Evolutionary conservation across 2,113 vertebrate genomes (phyloP).

Genomic region (Sarotherodon lohbergeri): DNA sequence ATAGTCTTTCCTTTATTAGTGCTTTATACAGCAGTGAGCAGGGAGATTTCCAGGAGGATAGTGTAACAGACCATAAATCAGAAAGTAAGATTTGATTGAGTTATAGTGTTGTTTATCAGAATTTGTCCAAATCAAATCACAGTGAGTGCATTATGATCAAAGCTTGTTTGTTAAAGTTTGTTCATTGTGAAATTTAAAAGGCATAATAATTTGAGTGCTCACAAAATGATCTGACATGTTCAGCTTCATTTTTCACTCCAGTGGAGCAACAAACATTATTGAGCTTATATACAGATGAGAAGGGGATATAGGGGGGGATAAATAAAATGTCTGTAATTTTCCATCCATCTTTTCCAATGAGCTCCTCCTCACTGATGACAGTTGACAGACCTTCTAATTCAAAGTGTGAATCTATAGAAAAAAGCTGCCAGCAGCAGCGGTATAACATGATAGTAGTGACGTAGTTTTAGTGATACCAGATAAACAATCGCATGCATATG

Average conservation of each 20-base stretch:
- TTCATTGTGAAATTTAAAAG: not conserved
- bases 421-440: not conserved
- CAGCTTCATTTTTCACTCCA: not conserved
- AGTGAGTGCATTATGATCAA: not conserved
- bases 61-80: not conserved
- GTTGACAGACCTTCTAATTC: not conserved
- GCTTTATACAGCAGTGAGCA: not conserved
- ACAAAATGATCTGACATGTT: not conserved
- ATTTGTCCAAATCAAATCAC: not conserved
- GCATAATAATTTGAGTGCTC: not conserved
- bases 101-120: not conserved
- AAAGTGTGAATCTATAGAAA: not conserved
- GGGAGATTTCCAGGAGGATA: not conserved
- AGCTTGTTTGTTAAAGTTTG: not conserved
- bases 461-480: not conserved
- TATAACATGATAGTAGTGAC: not conserved
- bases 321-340: not conserved
- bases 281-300: not conserved
- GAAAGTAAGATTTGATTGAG: not conserved
- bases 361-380: not conserved
- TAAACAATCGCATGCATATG: not conserved
- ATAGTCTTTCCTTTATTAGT: not conserved
- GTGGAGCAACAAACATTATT: not conserved
- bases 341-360: not conserved
- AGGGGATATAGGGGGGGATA: not conserved